Percentiles rank a stretch among this genome's conserved stretches.
These are phyloP conservation scores for Gnathonemus longibarbis DNA, from an alignment of 2,113 vertebrate genomes.

Conservation along the genomic window DNA sequence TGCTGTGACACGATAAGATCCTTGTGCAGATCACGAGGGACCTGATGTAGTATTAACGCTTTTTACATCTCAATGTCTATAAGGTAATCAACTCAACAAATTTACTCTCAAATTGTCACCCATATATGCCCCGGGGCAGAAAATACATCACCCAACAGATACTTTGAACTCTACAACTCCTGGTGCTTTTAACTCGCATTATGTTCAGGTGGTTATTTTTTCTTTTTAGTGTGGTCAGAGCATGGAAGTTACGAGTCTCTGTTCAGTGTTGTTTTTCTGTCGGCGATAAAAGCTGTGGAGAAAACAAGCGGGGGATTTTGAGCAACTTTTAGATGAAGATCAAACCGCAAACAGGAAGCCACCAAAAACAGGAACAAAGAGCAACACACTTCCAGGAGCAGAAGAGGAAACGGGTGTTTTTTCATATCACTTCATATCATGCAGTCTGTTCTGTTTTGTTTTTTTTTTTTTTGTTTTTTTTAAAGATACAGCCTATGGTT, in stretches of 20 bases:
- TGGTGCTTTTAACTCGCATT: background rate
- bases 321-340: background rate
- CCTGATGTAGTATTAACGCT: background rate
- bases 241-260: background rate
- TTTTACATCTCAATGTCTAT: background rate
- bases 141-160: background rate
- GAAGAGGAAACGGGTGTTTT: background rate
- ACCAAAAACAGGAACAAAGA: slow-evolving; percentile 11
- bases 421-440: too few species aligned
- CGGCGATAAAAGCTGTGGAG: background rate
- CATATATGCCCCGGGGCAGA: background rate
- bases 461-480: too few species aligned
- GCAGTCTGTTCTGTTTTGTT: too few species aligned
- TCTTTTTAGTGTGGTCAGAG: background rate
- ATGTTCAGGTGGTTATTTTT: background rate
- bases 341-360: slow-evolving; percentile 2
- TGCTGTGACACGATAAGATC: background rate
- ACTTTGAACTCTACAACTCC: background rate
- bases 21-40: background rate
- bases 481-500: background rate
- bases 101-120: background rate
- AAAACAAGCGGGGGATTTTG: background rate
- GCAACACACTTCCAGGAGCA: background rate
- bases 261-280: background rate
- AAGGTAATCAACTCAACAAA: background rate